Percentiles rank a stretch among this genome's conserved stretches.
Conservation (phyloP, 1,140 invertebrate species). For the Cydia fagiglandana region DNA sequence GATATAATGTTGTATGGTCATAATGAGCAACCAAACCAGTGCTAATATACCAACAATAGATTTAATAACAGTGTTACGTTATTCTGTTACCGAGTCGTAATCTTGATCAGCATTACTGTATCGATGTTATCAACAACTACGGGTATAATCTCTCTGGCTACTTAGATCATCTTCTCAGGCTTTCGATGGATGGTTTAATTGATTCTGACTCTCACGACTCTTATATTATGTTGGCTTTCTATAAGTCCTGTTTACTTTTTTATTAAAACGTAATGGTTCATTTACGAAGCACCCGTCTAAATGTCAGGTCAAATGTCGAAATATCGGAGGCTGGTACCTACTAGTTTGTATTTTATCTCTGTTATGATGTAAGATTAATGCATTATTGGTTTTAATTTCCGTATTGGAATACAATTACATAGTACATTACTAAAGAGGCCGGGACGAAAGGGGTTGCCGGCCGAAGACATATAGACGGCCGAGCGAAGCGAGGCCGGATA, state of each 20-base stretch:
- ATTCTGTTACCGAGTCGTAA: constrained; percentile 38
- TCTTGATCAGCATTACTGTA: constrained; percentile 38
- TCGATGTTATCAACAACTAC: constrained; percentile 34
- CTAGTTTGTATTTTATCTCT: not conserved
- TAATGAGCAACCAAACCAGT: constrained; percentile 29
- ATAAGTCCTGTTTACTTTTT: constrained; percentile 25
- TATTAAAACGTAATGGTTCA: constrained; percentile 26
- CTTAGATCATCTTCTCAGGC: constrained; percentile 31
- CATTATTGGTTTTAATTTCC: constrained; percentile 2
- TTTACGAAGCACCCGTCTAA: constrained; percentile 27
- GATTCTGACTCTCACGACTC: constrained; percentile 29
- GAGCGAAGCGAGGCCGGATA: too few relatives aligned
- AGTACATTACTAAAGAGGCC: too few relatives aligned
- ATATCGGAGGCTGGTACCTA: not conserved
- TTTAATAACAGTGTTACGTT: constrained; percentile 44
- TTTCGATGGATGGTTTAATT: constrained; percentile 28
- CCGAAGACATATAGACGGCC: too few relatives aligned
- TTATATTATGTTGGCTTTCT: constrained; percentile 29
- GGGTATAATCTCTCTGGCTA: constrained; percentile 23
- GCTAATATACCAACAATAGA: constrained; percentile 36
- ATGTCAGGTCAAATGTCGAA: constrained; percentile 32
- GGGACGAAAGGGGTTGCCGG: too few relatives aligned
- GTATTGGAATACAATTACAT: not conserved
- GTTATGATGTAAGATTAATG: constrained; percentile 20
- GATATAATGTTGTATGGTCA: constrained; percentile 20